Conservation (phyloP, 1,140 invertebrate genomes). For the Drosophila watanabei region DNA sequence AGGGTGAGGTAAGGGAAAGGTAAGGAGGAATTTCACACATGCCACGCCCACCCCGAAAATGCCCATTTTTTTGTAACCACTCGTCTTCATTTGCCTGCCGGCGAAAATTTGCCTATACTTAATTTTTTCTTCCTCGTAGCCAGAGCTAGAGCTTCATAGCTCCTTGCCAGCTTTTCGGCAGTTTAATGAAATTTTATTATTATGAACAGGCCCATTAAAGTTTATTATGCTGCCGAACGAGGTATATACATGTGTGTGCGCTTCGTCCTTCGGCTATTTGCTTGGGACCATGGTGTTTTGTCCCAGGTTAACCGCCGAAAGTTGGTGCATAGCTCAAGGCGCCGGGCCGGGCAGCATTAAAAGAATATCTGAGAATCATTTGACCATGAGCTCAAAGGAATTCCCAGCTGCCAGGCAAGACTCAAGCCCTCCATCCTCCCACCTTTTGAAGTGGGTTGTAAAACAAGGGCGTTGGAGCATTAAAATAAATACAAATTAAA, state of each 20-base stretch:
- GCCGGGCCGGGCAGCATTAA: slow-evolving; percentile 52
- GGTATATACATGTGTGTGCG: neutral
- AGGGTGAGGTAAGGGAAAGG: neutral
- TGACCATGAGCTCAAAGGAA: slow-evolving; percentile 79
- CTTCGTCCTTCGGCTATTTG: slow-evolving; percentile 48
- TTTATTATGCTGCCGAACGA: slow-evolving; percentile 64
- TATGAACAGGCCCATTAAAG: slow-evolving; percentile 81
- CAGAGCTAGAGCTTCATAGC: neutral
- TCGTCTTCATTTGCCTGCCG: slow-evolving; percentile 70
- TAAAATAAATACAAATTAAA: slow-evolving; percentile 84
- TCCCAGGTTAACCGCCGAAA: slow-evolving; percentile 69
- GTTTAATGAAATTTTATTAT: slow-evolving; percentile 85
- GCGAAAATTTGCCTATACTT: slow-evolving; percentile 72
- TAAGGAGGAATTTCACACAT: slow-evolving; percentile 42
- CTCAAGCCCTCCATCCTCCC: neutral
- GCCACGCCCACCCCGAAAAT: slow-evolving; percentile 25
- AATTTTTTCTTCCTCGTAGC: slow-evolving; percentile 22
- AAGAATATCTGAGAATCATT: slow-evolving; percentile 80
- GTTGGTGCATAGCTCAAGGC: slow-evolving; percentile 71
- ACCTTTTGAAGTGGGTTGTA: slow-evolving; percentile 60
- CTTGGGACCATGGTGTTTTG: slow-evolving; percentile 53
- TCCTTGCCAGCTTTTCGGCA: slow-evolving; percentile 43
- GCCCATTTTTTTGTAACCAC: slow-evolving; percentile 43
- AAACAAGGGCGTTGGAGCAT: slow-evolving; percentile 70
- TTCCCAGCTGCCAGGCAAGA: slow-evolving; percentile 31